Evolutionary conservation across 1,140 invertebrate species (phyloP).

Genomic region (Drosophila ironensis): DNA sequence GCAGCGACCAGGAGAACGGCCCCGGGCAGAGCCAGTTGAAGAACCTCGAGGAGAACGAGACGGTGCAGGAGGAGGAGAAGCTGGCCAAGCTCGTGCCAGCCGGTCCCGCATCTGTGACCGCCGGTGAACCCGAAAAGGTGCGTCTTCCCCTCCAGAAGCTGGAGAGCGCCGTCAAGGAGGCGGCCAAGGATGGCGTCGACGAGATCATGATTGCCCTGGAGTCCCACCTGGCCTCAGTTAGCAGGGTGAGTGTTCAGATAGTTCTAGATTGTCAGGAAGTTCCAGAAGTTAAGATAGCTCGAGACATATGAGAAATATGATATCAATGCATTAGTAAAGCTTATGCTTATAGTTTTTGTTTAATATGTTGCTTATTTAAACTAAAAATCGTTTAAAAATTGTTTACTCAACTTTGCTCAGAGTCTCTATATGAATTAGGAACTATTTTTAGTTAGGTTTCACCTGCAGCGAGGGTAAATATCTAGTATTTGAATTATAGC

Average conservation of each 20-base stretch:
- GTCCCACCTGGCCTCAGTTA: slow-evolving; percentile 82
- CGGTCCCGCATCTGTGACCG: slow-evolving; percentile 38
- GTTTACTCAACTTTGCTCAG: no score
- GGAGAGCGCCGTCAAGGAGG: slow-evolving; percentile 83
- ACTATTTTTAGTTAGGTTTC: no score
- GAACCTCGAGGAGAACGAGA: slow-evolving; percentile 81
- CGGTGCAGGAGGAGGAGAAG: slow-evolving; percentile 78
- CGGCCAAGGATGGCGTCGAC: slow-evolving; percentile 82
- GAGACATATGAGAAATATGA: no score
- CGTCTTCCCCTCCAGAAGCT: slow-evolving; percentile 82
- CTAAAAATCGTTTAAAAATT: no score
- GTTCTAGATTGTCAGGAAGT: no score
- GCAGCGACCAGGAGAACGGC: slow-evolving; percentile 46
- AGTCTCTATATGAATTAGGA: no score
- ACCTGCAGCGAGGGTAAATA: no score
- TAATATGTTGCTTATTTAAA: no score
- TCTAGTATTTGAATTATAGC: no score
- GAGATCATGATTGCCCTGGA: slow-evolving; percentile 85
- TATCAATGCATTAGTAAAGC: no score
- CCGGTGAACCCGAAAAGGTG: slow-evolving; percentile 76
- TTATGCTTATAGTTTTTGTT: no score
- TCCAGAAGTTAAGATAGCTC: no score
- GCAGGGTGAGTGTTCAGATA: slow-evolving; percentile 43
- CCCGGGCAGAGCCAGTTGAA: slow-evolving; percentile 34
- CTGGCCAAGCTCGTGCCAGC: slow-evolving; percentile 46